Evolutionary conservation across 2,888 invertebrate genomes (phyloP), one percentile per base, ranked within the genome.

Genomic region (Diarsia mendica): DNA sequence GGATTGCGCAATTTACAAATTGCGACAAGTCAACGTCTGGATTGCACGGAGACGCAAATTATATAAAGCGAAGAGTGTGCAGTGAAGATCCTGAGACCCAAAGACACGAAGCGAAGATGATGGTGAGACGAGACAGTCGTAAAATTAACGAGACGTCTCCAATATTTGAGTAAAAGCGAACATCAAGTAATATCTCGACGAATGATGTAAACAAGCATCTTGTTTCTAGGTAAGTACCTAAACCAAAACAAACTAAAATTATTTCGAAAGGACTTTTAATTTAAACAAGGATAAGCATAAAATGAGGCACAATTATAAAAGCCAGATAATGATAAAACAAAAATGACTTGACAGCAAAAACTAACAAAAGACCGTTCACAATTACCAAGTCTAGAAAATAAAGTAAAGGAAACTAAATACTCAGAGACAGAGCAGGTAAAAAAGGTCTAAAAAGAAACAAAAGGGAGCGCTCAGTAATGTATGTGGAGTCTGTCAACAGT

Each of bases 401-500:
- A 71, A 67, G 53, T 61, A 44, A 67, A 74, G 65, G 46, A 76
- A 72, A 84, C 71, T 51, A 75, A 75, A 80, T 71, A 72, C 46
- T 33, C 33, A 74, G 61, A 74, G 79, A 78, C 67, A 64, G 64
- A 67, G n/a, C 66, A 80, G 77, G 72, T 80, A 79, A 84, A 85
- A 85, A 82, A 71, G 53, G 65, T 13, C 63, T 70, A 76, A 53
- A 85, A 79, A 68, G 68, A 84, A 85, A 88, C 85, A 88, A 86
- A 68, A 87, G 77, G 53, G 73, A 79, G 33, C 67, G 60, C 72
- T 78, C 33, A 72, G 77, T 82, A 67, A 80, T 77, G 68, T 75
- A 79, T 85, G 79, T 85, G 77, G 75, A 75, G 78, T 74, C 51
- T 80, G 75, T 84, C 73, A 58, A 83, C 76, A 83, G 77, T 74